Evolutionary conservation across 2,113 vertebrate species (phyloP).

Genomic region (sheep (Ovis aries)): DNA sequence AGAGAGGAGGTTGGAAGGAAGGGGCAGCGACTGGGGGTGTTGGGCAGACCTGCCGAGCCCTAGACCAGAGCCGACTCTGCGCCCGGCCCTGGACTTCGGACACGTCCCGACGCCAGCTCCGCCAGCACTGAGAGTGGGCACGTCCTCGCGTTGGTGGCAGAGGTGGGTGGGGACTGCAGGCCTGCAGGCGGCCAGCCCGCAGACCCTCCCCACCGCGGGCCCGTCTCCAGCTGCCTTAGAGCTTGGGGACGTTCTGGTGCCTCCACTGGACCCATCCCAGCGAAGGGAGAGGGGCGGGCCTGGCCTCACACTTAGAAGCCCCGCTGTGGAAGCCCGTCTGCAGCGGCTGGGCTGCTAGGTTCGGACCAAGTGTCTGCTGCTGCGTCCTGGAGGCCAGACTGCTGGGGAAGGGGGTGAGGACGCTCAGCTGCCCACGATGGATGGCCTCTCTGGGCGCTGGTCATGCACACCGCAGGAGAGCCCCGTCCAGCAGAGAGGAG

Average conservation of each 20-base stretch:
- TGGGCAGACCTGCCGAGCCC: too few species aligned
- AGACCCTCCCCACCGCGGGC: rapidly evolving
- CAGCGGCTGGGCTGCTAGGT: background rate
- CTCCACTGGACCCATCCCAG: background rate
- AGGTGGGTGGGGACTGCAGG: background rate
- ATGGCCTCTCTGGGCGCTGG: background rate
- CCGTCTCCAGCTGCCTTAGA: background rate
- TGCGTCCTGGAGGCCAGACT: background rate
- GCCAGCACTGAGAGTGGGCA: background rate
- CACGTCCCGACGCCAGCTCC: rapidly evolving
- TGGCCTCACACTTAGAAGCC: background rate
- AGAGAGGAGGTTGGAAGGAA: background rate
- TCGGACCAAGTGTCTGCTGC: background rate
- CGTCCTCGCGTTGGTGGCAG: rapidly evolving
- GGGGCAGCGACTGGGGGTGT: rapidly evolving
- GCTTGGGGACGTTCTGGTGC: background rate
- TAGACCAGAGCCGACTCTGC: background rate
- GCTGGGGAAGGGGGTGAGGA: background rate
- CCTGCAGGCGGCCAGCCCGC: rapidly evolving
- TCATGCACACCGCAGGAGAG: rapidly evolving
- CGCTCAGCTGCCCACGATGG: background rate
- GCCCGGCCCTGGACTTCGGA: too few species aligned
- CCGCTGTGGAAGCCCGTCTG: background rate
- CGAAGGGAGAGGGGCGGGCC: background rate
- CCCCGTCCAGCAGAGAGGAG: background rate